Evolutionary conservation across 2,113 vertebrate species (phyloP).

Genomic region (Sphyrna mokarran): DNA sequence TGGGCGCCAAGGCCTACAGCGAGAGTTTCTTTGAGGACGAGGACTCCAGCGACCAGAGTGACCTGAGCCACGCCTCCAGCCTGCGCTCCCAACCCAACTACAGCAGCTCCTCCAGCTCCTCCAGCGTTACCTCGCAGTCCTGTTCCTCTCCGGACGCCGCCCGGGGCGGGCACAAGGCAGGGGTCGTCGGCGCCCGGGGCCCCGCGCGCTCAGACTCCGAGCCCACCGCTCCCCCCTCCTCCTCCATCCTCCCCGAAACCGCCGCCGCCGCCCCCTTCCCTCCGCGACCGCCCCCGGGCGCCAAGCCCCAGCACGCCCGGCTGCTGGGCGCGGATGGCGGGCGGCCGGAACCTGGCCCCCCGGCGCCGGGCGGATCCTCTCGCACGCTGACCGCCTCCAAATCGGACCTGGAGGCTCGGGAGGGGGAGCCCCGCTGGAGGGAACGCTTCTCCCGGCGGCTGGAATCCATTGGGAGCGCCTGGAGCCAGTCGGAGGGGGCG

Average conservation of each 20-base stretch:
- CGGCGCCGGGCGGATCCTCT: slow-evolving; percentile 33
- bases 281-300: slow-evolving; percentile 70
- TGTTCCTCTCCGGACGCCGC: slow-evolving; percentile 73
- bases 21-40: slow-evolving; percentile 75
- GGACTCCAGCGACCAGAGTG: slow-evolving; percentile 68
- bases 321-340: slow-evolving; percentile 77
- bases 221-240: slow-evolving; percentile 45
- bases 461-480: slow-evolving; percentile 61
- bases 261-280: slow-evolving; percentile 41
- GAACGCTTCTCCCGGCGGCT: slow-evolving; percentile 51
- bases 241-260: slow-evolving; percentile 49
- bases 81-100: slow-evolving; percentile 71
- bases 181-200: slow-evolving; percentile 40
- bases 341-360: slow-evolving; percentile 50
- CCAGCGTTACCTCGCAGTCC: slow-evolving; percentile 62
- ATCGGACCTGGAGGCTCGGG: slow-evolving; percentile 74
- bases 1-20: slow-evolving; percentile 69
- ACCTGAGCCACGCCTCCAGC: slow-evolving; percentile 75
- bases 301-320: slow-evolving; percentile 73
- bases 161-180: slow-evolving; percentile 43
- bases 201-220: slow-evolving; percentile 46
- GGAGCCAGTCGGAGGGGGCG: slow-evolving; percentile 66
- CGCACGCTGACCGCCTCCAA: slow-evolving; percentile 73
- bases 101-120: slow-evolving; percentile 70
- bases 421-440: slow-evolving; percentile 48